These are phyloP conservation scores for Lasioglossum vierecki DNA, from an alignment of 2,888 invertebrate genomes.

Conservation along the genomic window DNA sequence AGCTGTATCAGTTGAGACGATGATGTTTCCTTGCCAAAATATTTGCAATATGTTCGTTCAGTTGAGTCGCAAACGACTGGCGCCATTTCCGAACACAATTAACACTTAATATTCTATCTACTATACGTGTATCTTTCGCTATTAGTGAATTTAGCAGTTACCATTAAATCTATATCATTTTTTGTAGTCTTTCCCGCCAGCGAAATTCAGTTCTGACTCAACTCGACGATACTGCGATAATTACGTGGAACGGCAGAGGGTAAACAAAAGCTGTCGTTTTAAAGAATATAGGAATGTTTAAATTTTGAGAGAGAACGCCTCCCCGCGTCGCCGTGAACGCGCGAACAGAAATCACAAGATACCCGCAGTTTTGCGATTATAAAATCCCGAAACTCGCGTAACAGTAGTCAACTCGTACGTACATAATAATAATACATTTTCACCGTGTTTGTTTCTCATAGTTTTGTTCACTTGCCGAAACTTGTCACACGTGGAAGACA, in stretches of 20 bases:
- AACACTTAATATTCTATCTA: background rate
- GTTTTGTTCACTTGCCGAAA: constrained; percentile 47
- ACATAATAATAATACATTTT: constrained; percentile 62
- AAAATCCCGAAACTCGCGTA: constrained; percentile 80
- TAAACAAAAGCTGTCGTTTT: background rate
- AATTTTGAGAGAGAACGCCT: constrained; percentile 16
- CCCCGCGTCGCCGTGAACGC: constrained; percentile 49
- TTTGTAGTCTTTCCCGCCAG: background rate
- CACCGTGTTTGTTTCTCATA: constrained; percentile 46
- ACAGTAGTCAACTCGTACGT: constrained; percentile 76
- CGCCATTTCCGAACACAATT: background rate
- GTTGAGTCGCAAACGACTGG: background rate
- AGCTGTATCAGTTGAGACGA: background rate
- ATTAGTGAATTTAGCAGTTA: background rate
- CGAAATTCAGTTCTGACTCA: background rate
- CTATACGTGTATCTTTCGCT: background rate
- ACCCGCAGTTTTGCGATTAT: constrained; percentile 76
- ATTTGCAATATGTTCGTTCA: background rate
- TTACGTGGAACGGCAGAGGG: no score
- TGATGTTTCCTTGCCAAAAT: background rate
- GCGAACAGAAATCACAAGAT: constrained; percentile 71
- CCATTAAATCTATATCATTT: background rate
- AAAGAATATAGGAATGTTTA: background rate
- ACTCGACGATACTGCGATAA: background rate
- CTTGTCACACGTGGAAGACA: constrained; percentile 75